phyloP scores from a whole-genome alignment of 2,113 vertebrate genomes.

The Taxidea taxus region DNA sequence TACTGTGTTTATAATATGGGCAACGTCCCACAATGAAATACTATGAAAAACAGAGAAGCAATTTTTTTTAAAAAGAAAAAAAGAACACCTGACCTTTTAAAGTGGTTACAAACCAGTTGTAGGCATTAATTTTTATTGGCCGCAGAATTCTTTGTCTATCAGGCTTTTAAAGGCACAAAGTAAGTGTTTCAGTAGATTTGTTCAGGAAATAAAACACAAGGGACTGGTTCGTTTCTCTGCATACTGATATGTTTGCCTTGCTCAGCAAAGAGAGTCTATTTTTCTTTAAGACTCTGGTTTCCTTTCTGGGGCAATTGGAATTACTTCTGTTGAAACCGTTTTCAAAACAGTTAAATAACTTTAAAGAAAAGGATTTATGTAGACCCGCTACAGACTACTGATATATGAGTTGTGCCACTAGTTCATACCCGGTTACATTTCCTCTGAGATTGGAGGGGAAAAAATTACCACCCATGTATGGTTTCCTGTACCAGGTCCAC shows the following conservation, averaged over 20 bases:
- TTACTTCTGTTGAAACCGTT: conserved; percentile 74
- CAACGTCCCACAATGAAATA: conserved; percentile 7
- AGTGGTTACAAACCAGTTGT: conserved; percentile 36
- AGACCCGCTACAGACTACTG: conserved; percentile 63
- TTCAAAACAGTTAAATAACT: conserved; percentile 67
- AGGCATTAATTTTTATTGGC: conserved; percentile 50
- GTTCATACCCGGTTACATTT: conserved; percentile 65
- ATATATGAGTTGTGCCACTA: conserved; percentile 61
- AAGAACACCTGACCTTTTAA: neutral
- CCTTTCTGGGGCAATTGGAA: conserved; percentile 74
- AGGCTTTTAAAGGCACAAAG: conserved; percentile 54
- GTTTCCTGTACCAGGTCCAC: conserved; percentile 69
- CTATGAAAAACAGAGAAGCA: conserved; percentile 4
- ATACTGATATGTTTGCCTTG: conserved; percentile 64
- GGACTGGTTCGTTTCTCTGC: conserved; percentile 56
- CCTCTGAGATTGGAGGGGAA: conserved; percentile 57
- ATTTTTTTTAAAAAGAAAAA: neutral
- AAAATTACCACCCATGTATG: conserved; percentile 72
- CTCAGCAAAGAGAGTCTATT: conserved; percentile 72
- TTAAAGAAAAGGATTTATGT: conserved; percentile 73
- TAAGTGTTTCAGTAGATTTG: conserved; percentile 55
- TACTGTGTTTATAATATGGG: neutral
- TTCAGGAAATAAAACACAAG: conserved; percentile 63
- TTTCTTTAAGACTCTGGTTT: conserved; percentile 74
- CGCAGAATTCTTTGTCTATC: conserved; percentile 50